Evolutionary conservation across 2,113 vertebrate species (phyloP).

Genomic region (Otus sunia): DNA sequence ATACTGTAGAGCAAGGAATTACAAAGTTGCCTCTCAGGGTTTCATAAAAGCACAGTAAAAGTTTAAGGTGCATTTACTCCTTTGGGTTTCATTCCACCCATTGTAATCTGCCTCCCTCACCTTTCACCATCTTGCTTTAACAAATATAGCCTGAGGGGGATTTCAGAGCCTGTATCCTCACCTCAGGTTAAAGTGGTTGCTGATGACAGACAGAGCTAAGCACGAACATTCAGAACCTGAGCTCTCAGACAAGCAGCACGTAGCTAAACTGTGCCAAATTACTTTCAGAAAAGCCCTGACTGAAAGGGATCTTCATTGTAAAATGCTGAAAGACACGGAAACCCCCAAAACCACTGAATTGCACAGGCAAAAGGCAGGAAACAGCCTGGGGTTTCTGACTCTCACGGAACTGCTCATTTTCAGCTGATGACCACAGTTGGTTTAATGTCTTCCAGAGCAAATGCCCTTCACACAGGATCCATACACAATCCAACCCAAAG

Average conservation of each 20-base stretch:
- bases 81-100: neutral
- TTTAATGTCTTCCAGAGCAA: neutral
- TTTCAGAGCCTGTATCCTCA: neutral
- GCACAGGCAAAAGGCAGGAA: neutral
- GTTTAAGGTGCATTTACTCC: neutral
- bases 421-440: neutral
- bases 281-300: constrained; percentile 20
- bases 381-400: neutral
- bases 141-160: neutral
- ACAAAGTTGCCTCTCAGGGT: rapidly evolving
- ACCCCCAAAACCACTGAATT: neutral
- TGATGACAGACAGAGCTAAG: constrained; percentile 52
- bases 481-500: neutral
- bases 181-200: constrained; percentile 41
- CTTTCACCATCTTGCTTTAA: constrained; percentile 29
- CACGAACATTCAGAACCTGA: neutral
- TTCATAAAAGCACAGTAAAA: neutral
- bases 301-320: constrained; percentile 51
- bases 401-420: neutral
- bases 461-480: neutral
- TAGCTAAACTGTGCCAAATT: constrained; percentile 18
- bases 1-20: neutral
- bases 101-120: constrained; percentile 32
- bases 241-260: neutral
- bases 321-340: constrained; percentile 18